Base-by-base conservation (phyloP, 1,140 invertebrate species). In the Mercenaria mercenaria region DNA sequence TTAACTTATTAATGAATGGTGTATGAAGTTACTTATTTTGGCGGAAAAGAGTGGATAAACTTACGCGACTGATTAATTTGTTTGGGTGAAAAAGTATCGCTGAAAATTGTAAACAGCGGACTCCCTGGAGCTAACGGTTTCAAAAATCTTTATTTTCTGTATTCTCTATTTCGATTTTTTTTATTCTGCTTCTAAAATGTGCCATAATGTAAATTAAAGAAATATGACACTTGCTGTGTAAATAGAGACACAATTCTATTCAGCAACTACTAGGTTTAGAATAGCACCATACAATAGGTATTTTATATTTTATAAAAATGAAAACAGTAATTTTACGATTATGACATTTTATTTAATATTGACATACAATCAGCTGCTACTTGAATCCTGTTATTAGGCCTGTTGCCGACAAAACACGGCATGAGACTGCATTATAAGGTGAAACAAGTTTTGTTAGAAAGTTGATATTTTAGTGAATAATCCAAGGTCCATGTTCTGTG, bases 271-370 rank as follows among this genome's bases (percentile, higher is more conserved):
- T 20, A 23, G 67, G 67, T 39, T 8, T 72, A 37, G 67, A 72
- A 52, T 77, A 34, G 26, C 74, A 32, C 8, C 20, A 32, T 26
- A 79, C 47, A 79, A 50, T 26, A 79, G 29, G 23, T 10, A 56
- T 79, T 79, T 79, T 56, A 56, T 47, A 52, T 77, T 77, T 77
- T 29, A 50, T 47, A 77, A 77, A 32, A 77, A 77, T 79, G 76
- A 79, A 79, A 79, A 76, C 76, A 32, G 47, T 79, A 59, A 79
- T 79, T 79, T 79, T 79, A 15, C 15, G 50, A 56, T 79, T 79
- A 79, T 79, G 76, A 56, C 76, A 56, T 79, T 52, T 79, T 37
- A 29, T 52, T 79, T 32, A 79, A 79, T 79, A 50, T 52, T 79
- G 76, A 50, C 76, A 72, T 29, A 34, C n/a, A 77, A 23, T 34